Percentiles rank a stretch among this genome's conserved stretches.
These are phyloP conservation scores for Chloropsis cyanopogon DNA, from an alignment of 2,113 vertebrate genomes.

Conservation along the genomic window DNA sequence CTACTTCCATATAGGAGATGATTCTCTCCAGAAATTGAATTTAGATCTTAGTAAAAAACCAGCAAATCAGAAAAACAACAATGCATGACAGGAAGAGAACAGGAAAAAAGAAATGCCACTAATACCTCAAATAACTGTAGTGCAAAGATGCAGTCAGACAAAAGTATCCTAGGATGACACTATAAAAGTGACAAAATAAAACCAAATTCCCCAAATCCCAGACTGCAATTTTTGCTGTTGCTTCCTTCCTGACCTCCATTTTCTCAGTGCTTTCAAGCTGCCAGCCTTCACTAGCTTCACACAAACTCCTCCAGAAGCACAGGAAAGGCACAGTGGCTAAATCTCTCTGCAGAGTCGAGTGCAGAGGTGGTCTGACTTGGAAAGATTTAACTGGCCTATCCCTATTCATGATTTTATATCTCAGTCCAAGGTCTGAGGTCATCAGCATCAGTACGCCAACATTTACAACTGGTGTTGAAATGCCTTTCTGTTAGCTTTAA, in stretches of 20 bases:
- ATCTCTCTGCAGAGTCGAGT: background rate
- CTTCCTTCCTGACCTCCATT: background rate
- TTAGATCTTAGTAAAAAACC: background rate
- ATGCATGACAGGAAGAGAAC: background rate
- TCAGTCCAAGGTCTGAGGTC: background rate
- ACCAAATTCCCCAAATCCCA: background rate
- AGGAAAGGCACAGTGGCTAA: background rate
- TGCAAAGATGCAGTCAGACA: background rate
- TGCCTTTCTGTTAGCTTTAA: background rate
- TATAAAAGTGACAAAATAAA: background rate
- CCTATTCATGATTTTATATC: background rate
- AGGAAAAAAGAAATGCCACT: background rate
- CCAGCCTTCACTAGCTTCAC: background rate
- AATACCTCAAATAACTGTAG: background rate
- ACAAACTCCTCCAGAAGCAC: background rate
- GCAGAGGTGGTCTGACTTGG: background rate
- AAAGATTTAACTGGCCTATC: background rate
- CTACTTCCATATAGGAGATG: accelerated
- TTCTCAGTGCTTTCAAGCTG: background rate
- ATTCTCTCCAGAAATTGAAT: background rate
- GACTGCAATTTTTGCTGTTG: background rate
- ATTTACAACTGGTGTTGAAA: conserved; percentile 10
- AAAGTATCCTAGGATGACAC: background rate
- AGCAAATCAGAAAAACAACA: background rate
- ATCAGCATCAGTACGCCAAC: background rate